phyloP scores from a whole-genome alignment of 2,888 invertebrate genomes.

The Ischnura elegans region DNA sequence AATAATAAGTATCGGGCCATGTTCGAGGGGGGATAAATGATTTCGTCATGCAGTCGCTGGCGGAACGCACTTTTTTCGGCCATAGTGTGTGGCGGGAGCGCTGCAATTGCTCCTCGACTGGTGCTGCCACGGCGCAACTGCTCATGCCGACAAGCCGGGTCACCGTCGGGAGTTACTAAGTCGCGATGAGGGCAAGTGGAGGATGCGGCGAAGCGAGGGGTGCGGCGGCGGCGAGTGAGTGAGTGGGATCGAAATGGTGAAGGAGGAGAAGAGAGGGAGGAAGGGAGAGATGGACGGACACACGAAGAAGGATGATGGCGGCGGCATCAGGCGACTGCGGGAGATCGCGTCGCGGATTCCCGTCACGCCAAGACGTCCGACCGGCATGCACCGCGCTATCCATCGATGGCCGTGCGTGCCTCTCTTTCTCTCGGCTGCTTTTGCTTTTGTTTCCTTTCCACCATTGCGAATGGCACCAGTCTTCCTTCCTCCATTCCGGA shows the following conservation, averaged over 20 bases:
- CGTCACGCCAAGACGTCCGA: slow-evolving; percentile 54
- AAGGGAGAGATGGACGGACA: background rate
- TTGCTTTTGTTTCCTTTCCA: background rate
- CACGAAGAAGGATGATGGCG: slow-evolving; percentile 1
- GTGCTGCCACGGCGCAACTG: slow-evolving; percentile 62
- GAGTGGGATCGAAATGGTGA: background rate
- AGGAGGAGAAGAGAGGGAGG: background rate
- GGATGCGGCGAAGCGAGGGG: background rate
- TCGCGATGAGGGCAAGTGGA: background rate
- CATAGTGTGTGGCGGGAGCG: slow-evolving; percentile 12
- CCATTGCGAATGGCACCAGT: slow-evolving; percentile 21
- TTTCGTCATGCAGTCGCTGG: slow-evolving; percentile 18
- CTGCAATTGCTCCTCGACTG: slow-evolving; percentile 54
- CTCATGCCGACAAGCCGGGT: slow-evolving; percentile 47
- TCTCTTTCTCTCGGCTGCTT: slow-evolving; percentile 3
- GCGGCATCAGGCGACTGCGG: slow-evolving; percentile 27
- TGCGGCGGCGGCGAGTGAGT: background rate
- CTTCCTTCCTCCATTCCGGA: background rate
- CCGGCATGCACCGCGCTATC: slow-evolving; percentile 61
- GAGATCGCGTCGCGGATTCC: slow-evolving; percentile 51
- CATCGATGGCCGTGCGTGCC: slow-evolving; percentile 59
- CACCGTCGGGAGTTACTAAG: slow-evolving; percentile 9
- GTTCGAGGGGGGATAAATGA: background rate
- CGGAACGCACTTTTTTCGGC: slow-evolving; percentile 37
- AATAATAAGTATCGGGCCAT: background rate